Conservation (phyloP, 1,140 invertebrate species). For the Leguminivora glycinivorella region DNA sequence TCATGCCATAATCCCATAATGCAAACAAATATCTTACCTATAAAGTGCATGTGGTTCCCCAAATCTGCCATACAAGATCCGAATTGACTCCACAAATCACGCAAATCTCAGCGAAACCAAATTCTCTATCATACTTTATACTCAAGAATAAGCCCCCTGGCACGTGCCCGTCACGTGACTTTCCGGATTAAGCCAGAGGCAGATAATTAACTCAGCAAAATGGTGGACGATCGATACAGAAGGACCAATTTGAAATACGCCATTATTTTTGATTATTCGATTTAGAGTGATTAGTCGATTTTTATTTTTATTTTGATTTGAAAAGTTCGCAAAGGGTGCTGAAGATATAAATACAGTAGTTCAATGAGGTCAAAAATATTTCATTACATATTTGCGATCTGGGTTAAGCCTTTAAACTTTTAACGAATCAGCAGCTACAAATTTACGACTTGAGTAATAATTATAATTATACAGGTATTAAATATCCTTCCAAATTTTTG, state of each 20-base stretch:
- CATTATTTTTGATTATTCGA: constrained; percentile 29
- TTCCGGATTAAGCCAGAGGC: constrained; percentile 63
- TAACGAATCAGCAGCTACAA: too few species aligned
- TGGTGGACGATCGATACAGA: constrained; percentile 52
- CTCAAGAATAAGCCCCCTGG: constrained; percentile 46
- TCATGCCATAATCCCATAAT: neutral
- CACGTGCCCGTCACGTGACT: constrained; percentile 73
- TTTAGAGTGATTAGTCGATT: neutral
- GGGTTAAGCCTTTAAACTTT: constrained; percentile 15
- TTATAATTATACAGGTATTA: too few species aligned
- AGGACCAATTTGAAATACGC: constrained; percentile 42
- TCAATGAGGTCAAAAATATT: neutral
- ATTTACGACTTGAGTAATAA: too few species aligned
- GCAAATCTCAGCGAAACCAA: constrained; percentile 13
- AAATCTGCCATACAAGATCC: neutral
- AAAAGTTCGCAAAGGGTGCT: neutral
- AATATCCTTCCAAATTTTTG: too few species aligned
- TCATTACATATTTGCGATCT: neutral
- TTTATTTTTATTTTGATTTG: neutral
- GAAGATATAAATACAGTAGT: neutral
- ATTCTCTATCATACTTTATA: constrained; percentile 19
- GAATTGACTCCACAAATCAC: constrained; percentile 9
- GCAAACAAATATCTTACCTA: neutral
- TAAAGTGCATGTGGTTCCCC: neutral
- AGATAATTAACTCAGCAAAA: constrained; percentile 76